A percentile compares a stretch with the other conserved stretches of the same genome.
Evolutionary conservation across 1,140 invertebrate genomes (phyloP).

Genomic region (Adelges cooleyi): DNA sequence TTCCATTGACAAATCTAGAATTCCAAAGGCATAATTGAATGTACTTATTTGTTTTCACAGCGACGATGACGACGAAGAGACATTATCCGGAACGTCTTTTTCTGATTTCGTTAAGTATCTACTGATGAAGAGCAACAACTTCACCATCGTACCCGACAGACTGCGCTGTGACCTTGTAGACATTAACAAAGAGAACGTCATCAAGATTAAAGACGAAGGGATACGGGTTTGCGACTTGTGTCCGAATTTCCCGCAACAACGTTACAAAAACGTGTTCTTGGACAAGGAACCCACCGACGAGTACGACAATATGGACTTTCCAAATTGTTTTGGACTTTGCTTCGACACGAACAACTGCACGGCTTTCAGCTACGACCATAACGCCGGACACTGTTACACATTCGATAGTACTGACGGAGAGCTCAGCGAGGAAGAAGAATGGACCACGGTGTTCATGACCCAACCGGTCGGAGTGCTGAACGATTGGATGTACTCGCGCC

Average conservation of each 20-base stretch:
- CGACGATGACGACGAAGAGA: conserved; percentile 15
- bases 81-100: conserved; percentile 18
- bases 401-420: neutral
- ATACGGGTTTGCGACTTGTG: conserved; percentile 27
- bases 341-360: neutral
- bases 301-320: neutral
- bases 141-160: conserved; percentile 18
- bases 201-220: conserved; percentile 6
- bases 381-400: neutral
- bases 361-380: neutral
- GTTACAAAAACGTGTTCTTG: conserved; percentile 9
- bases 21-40: no score
- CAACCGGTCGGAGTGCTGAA: conserved; percentile 17
- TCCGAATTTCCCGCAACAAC: conserved; percentile 26
- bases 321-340: neutral
- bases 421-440: neutral
- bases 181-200: neutral
- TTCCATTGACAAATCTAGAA: no score
- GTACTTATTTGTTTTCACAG: no score
- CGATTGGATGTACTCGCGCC: conserved; percentile 21
- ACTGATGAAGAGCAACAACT: conserved; percentile 26
- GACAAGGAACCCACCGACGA: neutral
- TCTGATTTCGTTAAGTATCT: conserved; percentile 27
- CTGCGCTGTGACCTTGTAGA: conserved; percentile 3
- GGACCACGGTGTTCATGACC: conserved; percentile 28